Conservation (phyloP, 1,140 invertebrate genomes). For the Hypsibius dujardini region DNA sequence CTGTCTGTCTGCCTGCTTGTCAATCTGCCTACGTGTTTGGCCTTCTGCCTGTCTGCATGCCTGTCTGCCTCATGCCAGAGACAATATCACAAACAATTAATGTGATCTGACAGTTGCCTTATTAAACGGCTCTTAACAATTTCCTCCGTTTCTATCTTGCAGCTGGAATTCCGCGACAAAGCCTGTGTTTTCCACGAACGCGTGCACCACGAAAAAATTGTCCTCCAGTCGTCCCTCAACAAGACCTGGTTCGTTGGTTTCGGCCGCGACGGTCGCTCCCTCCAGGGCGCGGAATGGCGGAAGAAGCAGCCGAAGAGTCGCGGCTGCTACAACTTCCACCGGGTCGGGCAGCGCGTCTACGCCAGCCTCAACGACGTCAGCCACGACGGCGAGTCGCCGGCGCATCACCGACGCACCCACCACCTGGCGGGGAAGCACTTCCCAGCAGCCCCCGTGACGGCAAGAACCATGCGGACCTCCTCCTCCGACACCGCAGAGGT, state of each 20-base stretch:
- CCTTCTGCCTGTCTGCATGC: too few relatives aligned
- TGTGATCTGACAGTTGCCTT: not conserved
- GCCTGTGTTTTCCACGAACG: not conserved
- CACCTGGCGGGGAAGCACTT: not conserved
- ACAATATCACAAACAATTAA: not conserved
- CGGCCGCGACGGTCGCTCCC: slow-evolving; percentile 3
- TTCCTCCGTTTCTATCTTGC: not conserved
- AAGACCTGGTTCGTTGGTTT: slow-evolving; percentile 13
- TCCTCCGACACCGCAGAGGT: not conserved
- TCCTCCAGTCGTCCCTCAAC: not conserved
- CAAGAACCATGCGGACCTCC: not conserved
- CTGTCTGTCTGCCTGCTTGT: too few relatives aligned
- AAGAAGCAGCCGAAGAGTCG: not conserved
- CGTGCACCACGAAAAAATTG: not conserved
- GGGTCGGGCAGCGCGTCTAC: not conserved
- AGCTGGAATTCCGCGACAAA: slow-evolving; percentile 16
- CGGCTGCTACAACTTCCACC: not conserved
- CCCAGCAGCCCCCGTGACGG: not conserved
- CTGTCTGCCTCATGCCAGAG: not conserved
- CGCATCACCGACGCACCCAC: not conserved
- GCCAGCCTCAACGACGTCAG: not conserved
- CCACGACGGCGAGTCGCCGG: not conserved
- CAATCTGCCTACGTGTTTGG: too few relatives aligned
- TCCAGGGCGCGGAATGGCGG: not conserved
- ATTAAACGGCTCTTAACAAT: not conserved